These are phyloP conservation scores for Keiferia lycopersicella DNA, from an alignment of 2,888 invertebrate genomes.

Conservation along the genomic window DNA sequence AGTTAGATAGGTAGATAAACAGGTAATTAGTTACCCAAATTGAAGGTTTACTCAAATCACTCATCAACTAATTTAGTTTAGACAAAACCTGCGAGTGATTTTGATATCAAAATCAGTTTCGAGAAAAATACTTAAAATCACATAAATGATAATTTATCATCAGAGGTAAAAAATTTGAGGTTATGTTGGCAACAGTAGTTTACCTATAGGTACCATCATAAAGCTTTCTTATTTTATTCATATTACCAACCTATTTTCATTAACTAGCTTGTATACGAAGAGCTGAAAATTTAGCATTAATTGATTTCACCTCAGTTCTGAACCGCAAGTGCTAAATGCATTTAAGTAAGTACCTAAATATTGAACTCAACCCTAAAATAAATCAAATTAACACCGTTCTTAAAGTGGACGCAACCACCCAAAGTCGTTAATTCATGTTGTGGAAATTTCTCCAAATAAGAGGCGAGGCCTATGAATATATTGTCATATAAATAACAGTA, in stretches of 20 bases:
- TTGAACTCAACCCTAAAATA: neutral
- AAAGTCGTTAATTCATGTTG: neutral
- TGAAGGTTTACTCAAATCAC: too few relatives aligned
- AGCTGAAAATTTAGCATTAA: neutral
- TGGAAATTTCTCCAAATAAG: neutral
- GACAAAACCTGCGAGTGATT: neutral
- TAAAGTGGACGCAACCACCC: neutral
- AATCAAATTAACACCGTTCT: neutral
- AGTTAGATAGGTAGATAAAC: too few relatives aligned
- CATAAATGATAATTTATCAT: neutral
- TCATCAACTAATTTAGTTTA: too few relatives aligned
- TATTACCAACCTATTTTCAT: too few relatives aligned
- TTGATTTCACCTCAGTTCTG: neutral
- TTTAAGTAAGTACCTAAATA: neutral
- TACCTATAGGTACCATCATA: neutral
- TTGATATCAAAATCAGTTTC: neutral
- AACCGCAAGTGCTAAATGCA: neutral
- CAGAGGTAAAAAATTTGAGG: neutral
- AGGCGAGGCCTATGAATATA: neutral
- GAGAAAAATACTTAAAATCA: too few relatives aligned
- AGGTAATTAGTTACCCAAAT: too few relatives aligned
- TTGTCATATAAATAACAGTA: neutral
- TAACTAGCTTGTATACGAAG: too few relatives aligned
- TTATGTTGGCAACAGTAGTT: neutral
- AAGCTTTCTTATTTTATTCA: too few relatives aligned